Percentiles rank a stretch among this genome's conserved stretches.
phyloP scores from a whole-genome alignment of 1,140 invertebrate species.

The Paralvinella palmiformis region DNA sequence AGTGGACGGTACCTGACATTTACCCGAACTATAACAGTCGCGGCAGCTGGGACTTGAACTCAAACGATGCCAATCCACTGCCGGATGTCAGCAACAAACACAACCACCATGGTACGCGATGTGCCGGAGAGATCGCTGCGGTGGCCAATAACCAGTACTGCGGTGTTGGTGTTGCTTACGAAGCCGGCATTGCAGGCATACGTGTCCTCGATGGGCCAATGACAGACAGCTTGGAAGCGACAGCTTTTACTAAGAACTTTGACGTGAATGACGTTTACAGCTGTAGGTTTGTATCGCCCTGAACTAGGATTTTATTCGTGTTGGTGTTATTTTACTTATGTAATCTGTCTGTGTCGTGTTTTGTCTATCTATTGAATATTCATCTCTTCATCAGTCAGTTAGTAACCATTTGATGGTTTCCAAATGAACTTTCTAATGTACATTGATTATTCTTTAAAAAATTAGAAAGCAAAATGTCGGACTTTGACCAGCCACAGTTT shows the following conservation, averaged over 20 bases:
- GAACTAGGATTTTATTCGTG: background rate
- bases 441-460: too few species aligned
- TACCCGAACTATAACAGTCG: slow-evolving; percentile 41
- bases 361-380: background rate
- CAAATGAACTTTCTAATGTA: too few species aligned
- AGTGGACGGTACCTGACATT: slow-evolving; percentile 45
- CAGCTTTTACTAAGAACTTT: slow-evolving; percentile 47
- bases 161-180: slow-evolving; percentile 47
- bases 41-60: slow-evolving; percentile 50
- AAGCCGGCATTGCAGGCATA: slow-evolving; percentile 43
- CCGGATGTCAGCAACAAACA: slow-evolving; percentile 28
- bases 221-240: slow-evolving; percentile 50
- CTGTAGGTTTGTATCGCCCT: slow-evolving; percentile 48
- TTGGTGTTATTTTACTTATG: background rate
- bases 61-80: slow-evolving; percentile 47
- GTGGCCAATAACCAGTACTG: slow-evolving; percentile 42
- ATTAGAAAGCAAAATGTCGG: too few species aligned
- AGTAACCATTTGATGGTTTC: too few species aligned
- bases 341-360: background rate
- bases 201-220: slow-evolving; percentile 49
- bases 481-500: too few species aligned
- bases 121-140: slow-evolving; percentile 51
- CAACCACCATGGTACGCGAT: slow-evolving; percentile 29
- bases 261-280: slow-evolving; percentile 51
- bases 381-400: background rate